Base-by-base conservation (phyloP, 2,113 vertebrate species). In the Puffinus mauretanicus region DNA sequence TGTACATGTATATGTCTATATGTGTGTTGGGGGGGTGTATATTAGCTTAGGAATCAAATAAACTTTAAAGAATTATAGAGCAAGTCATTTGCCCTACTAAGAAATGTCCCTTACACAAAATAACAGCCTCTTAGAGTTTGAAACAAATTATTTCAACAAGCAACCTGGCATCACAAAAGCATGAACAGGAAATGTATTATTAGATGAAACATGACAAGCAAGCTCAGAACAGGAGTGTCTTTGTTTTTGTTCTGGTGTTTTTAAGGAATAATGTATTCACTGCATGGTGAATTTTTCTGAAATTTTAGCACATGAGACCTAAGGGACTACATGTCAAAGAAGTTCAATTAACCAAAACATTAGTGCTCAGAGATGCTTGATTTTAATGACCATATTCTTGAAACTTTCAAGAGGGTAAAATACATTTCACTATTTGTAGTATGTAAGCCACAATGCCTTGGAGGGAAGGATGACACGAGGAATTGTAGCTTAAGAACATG, bases 261-360 rank as follows among this genome's bases (percentile, higher is more conserved):
- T 91, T 71, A 86, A 86, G 47, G 46, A 91, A 36, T 86, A 94
- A 89, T 64, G 5, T 80, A 78, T 93, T 88, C 73, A 82, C 9
- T 20, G 16, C 34, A 36, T 30, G 32, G 62, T 90, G 64, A 91
- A 66, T 89, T 80, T 71, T 81, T 78, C 69, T 75, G 51, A 95
- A 92, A 66, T 95, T 95, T 78, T 75, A 80, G 47, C 61, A 66
- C 16, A 22, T 22, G 54, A 93, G 36, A 86, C 86, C 29, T 90
- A 54, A 64, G 87, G 60, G 73, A 88, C 36, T 52, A 47, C 26
- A 27, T 94, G 81, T 94, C 57, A 89, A 83, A 86, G 60, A 91
- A 36, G 7, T 94, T 96, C 86, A 93, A 88, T 93, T 97, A 97
- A 71, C 60, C 51, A 94, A 87, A 97, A 93, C 38, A 90, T 95